Conservation (phyloP, 2,113 vertebrate species). For the Colinus virginianus region DNA sequence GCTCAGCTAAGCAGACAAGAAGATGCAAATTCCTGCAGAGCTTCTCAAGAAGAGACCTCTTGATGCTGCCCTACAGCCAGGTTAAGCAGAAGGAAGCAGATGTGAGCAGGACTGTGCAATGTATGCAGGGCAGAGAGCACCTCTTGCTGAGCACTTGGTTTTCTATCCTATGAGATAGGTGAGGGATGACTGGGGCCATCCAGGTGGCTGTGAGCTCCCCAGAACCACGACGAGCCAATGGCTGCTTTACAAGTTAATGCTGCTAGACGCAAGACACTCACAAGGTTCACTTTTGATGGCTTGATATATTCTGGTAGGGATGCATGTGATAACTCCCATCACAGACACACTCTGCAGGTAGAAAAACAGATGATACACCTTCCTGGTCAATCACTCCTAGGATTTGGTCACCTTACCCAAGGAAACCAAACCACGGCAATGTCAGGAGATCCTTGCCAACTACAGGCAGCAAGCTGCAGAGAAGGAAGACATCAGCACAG, state of each 20-base stretch:
- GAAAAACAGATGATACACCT: not conserved
- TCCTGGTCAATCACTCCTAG: not conserved
- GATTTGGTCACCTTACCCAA: not conserved
- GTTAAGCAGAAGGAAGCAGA: not conserved
- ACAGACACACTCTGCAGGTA: not conserved
- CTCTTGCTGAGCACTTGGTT: not conserved
- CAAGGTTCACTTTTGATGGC: not conserved
- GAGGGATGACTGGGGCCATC: not conserved
- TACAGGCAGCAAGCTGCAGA: not conserved
- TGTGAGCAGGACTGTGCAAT: not conserved
- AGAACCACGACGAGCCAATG: not conserved
- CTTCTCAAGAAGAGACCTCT: not conserved
- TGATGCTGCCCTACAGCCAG: not conserved
- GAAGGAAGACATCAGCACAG: not conserved
- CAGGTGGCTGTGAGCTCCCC: not conserved
- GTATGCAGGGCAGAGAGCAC: not conserved
- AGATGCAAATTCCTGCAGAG: not conserved
- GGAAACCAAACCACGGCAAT: not conserved
- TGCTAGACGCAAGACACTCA: not conserved
- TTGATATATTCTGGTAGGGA: not conserved
- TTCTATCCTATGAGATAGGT: not conserved
- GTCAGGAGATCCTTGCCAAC: not conserved
- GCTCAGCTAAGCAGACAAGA: not conserved
- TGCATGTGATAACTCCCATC: not conserved
- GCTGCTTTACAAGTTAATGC: rapidly evolving